Percentiles rank a stretch among this genome's conserved stretches.
Conservation (phyloP, 1,140 invertebrate species). For the Nymphalis io region DNA sequence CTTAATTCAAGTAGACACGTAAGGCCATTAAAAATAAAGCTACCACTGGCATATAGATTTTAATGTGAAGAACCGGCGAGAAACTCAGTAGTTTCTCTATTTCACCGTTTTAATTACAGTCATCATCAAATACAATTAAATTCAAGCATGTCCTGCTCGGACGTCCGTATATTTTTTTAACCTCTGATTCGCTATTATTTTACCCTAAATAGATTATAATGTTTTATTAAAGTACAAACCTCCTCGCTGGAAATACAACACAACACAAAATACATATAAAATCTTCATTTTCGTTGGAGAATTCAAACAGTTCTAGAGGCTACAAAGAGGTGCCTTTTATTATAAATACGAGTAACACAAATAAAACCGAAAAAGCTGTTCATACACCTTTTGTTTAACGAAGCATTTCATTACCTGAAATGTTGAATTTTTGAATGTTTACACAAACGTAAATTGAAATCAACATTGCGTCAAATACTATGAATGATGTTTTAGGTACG, state of each 20-base stretch:
- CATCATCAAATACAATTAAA: no score
- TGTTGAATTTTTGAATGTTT: constrained; percentile 33
- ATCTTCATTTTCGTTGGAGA: constrained; percentile 35
- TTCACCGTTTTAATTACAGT: no score
- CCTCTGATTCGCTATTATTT: no score
- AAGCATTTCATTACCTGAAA: constrained; percentile 36
- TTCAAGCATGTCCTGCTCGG: no score
- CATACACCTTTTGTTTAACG: constrained; percentile 42
- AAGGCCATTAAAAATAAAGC: no score
- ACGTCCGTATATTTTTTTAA: no score
- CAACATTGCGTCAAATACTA: constrained; percentile 31
- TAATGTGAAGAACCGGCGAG: no score
- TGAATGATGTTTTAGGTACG: constrained; percentile 13
- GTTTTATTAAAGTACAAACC: constrained; percentile 20
- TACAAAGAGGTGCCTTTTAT: constrained; percentile 34
- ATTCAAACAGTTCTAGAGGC: constrained; percentile 30
- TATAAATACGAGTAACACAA: constrained; percentile 41
- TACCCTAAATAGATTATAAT: not conserved
- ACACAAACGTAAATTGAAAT: constrained; percentile 27
- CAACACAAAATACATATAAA: constrained; percentile 34
- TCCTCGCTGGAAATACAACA: constrained; percentile 29
- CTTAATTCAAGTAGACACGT: no score
- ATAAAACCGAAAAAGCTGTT: constrained; percentile 40
- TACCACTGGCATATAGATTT: no score
- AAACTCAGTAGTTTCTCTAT: no score